Percentiles rank a stretch among this genome's conserved stretches.
Evolutionary conservation across 2,888 invertebrate genomes (phyloP).

Genomic region (Artemia sinica): DNA sequence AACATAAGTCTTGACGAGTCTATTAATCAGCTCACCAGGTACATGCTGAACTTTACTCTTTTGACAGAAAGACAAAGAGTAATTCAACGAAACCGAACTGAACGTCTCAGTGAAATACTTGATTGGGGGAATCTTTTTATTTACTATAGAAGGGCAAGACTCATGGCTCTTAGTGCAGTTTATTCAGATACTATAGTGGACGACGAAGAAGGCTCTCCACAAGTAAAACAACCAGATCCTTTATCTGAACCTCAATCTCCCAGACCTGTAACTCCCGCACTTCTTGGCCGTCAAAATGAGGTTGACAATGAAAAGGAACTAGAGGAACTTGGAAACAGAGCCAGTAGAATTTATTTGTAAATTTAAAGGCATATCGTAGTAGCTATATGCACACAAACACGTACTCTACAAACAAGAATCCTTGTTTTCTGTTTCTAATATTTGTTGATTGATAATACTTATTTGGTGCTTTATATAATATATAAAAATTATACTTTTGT

Average conservation of each 20-base stretch:
- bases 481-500: too few relatives aligned
- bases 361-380: too few relatives aligned
- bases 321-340: constrained; percentile 34
- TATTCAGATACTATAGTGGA: constrained; percentile 69
- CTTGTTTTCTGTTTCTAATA: too few relatives aligned
- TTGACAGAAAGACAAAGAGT: constrained; percentile 84
- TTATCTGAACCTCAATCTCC: constrained; percentile 80
- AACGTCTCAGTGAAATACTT: constrained; percentile 81
- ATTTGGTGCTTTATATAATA: too few relatives aligned
- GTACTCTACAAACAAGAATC: too few relatives aligned
- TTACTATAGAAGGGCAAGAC: constrained; percentile 87
- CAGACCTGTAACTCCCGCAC: constrained; percentile 61
- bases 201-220: constrained; percentile 41
- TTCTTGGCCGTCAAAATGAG: constrained; percentile 69
- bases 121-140: constrained; percentile 97
- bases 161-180: constrained; percentile 65
- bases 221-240: constrained; percentile 66
- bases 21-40: constrained; percentile 71
- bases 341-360: too few relatives aligned
- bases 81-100: constrained; percentile 92
- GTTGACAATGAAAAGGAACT: constrained; percentile 69
- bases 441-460: too few relatives aligned
- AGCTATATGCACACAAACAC: too few relatives aligned
- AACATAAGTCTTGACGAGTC: constrained; percentile 75
- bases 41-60: constrained; percentile 80